Base-by-base conservation (phyloP, 2,888 invertebrate genomes). In the Bibio marci region DNA sequence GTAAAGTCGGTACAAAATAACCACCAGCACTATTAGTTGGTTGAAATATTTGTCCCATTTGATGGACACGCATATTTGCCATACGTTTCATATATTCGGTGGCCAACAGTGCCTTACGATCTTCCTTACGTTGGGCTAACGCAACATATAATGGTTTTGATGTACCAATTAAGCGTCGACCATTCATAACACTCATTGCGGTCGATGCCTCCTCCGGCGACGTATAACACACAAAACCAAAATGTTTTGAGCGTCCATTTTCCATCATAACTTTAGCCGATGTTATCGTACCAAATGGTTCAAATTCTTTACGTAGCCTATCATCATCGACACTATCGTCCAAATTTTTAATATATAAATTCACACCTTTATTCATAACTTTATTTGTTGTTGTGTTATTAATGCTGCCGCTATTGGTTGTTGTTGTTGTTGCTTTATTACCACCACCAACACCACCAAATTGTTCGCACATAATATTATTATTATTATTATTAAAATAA, bases 161-260 rank as follows among this genome's bases (percentile, higher is more conserved):
- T 38, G 86, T 88, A 34, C 94, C 79, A 53, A 94, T 92, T 41
- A 88, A 77, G 22, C 22, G 22, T 6, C 22, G 22, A 3, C 91
- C 90, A 60, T 94, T 94, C 92, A 94, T 92, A 61, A 92, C 92
- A 11, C 90, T 91, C 2, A 95, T 91, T 36, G 94, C 94, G 61
- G 90, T 91, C 3, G 92, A 92, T 6, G 94, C 94, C 64, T 94
- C 92, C 59, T 94, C 91, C 1, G 91, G 87, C 15, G 86, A 81
- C 39, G 87, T 87, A 60, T 94, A 95, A 66, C 94, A 94, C n/a
- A 95, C 94, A 63, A 95, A 95, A 35, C 94, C 94, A 63, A 95
- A 95, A 41, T 94, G 92, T 62, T 82, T 82, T 60, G 80, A 80
- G 45, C 82, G 74, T 12, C 82, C 82, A 56, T 83, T 83, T 57